Evolutionary conservation across 2,888 invertebrate species (phyloP).

Genomic region (Tricholauxania praeusta): DNA sequence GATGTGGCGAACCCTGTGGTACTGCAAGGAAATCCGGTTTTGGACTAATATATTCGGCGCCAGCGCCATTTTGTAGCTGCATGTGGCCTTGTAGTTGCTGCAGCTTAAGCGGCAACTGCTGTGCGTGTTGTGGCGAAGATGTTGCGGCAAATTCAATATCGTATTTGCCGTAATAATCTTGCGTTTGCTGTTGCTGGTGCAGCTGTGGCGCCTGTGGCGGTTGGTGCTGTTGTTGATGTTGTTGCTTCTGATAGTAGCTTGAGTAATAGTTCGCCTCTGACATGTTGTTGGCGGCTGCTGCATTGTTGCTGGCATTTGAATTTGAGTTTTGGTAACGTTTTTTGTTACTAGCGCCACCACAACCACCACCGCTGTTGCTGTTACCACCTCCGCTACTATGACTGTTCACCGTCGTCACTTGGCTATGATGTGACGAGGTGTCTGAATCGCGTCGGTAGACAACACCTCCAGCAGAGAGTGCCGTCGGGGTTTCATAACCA

Average conservation of each 20-base stretch:
- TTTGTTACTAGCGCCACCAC: conserved; percentile 2
- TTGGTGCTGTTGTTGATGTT: conserved; percentile 51
- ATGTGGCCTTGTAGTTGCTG: conserved; percentile 50
- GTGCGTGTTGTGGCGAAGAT: conserved; percentile 48
- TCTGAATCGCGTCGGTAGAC: conserved; percentile 57
- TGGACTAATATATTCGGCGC: conserved; percentile 59
- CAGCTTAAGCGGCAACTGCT: conserved; percentile 46
- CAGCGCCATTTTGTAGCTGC: conserved; percentile 48
- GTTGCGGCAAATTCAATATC: conserved; percentile 60
- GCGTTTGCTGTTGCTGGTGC: conserved; percentile 47
- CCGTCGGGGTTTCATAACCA: conserved; percentile 59
- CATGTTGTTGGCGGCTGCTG: conserved; percentile 41
- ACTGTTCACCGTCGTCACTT: conserved; percentile 45
- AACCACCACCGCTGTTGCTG: conserved; percentile 10
- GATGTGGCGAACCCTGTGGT: conserved; percentile 45
- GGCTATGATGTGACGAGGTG: conserved; percentile 52
- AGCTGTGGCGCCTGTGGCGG: conserved; percentile 47
- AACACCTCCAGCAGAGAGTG: conserved; percentile 50
- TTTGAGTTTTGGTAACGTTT: conserved; percentile 54
- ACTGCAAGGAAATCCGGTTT: conserved; percentile 55
- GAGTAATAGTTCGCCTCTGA: conserved; percentile 58
- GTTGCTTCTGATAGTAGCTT: conserved; percentile 58
- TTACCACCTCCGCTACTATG: conserved; percentile 49
- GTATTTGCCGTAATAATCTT: conserved; percentile 67
- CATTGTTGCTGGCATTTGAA: conserved; percentile 47